A percentile compares a stretch with the other conserved stretches of the same genome.
Evolutionary conservation across 2,113 vertebrate genomes (phyloP).

Genomic region (Lethenteron reissneri): DNA sequence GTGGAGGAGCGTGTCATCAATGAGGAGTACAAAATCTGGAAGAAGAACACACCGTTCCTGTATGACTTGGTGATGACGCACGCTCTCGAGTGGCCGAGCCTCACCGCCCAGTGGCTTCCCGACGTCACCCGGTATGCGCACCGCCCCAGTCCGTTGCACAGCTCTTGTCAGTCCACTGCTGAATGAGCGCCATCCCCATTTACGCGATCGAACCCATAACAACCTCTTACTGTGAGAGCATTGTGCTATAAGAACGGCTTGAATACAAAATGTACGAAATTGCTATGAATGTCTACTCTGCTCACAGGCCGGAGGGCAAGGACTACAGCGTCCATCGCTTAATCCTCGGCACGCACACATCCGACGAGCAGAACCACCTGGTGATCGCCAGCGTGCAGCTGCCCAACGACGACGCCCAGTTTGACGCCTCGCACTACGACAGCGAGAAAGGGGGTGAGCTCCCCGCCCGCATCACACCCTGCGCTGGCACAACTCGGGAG

Average conservation of each 20-base stretch:
- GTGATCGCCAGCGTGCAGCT: slow-evolving; percentile 79
- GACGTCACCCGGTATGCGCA: slow-evolving; percentile 47
- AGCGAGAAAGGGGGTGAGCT: slow-evolving; percentile 64
- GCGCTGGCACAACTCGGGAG: not conserved
- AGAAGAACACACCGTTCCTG: slow-evolving; percentile 70
- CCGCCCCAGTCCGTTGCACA: no score
- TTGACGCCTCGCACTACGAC: slow-evolving; percentile 58
- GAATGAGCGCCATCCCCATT: not conserved
- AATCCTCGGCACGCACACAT: slow-evolving; percentile 63
- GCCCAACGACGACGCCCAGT: slow-evolving; percentile 64
- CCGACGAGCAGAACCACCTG: slow-evolving; percentile 81
- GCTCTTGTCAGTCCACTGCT: no score
- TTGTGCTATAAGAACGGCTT: not conserved
- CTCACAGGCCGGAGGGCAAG: slow-evolving; percentile 57
- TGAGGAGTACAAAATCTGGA: slow-evolving; percentile 86
- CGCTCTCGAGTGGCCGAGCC: slow-evolving; percentile 69
- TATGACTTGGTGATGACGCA: slow-evolving; percentile 77
- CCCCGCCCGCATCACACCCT: not conserved
- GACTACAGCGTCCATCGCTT: slow-evolving; percentile 63
- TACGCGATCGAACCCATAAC: not conserved
- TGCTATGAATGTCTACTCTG: slow-evolving; percentile 10
- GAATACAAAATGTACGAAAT: not conserved
- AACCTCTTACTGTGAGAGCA: not conserved
- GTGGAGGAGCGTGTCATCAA: slow-evolving; percentile 72
- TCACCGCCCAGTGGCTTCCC: slow-evolving; percentile 72